Percentiles rank a stretch among this genome's conserved stretches.
phyloP scores from a whole-genome alignment of 2,113 vertebrate species.

The Limnothrissa miodon region DNA sequence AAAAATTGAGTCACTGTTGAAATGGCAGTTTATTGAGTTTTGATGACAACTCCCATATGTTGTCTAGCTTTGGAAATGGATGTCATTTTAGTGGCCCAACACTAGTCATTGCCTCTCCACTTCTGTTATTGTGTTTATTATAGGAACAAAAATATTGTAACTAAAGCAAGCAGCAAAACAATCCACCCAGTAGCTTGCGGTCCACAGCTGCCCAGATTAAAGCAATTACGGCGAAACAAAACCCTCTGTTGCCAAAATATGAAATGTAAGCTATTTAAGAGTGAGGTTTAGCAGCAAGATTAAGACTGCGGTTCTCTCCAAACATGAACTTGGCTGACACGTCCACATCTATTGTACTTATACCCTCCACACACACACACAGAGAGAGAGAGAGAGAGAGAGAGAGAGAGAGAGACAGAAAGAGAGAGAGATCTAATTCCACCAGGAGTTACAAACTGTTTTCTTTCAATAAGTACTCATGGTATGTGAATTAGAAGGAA shows the following conservation, averaged over 20 bases:
- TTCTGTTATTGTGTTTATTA: constrained; percentile 44
- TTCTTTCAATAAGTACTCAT: background rate
- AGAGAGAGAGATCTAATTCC: background rate
- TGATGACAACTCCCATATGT: background rate
- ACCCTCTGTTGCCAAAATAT: constrained; percentile 60
- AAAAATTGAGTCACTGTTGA: background rate
- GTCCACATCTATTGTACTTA: background rate
- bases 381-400: no score
- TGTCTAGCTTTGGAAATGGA: background rate
- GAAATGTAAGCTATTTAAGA: constrained; percentile 43
- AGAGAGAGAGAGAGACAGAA: no score
- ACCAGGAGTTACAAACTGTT: background rate
- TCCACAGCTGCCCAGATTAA: constrained; percentile 55
- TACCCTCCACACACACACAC: background rate
- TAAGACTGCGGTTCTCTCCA: constrained; percentile 42
- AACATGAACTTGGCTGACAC: constrained; percentile 59
- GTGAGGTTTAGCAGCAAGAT: constrained; percentile 52
- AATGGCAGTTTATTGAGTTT: background rate
- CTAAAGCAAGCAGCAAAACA: constrained; percentile 34
- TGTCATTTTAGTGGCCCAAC: background rate
- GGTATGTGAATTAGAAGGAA: background rate
- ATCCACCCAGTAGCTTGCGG: background rate
- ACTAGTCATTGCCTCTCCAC: constrained; percentile 56
- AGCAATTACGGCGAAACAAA: constrained; percentile 23
- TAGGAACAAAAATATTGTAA: constrained; percentile 8